Percentiles rank a stretch among this genome's conserved stretches.
Conservation (phyloP, 2,113 vertebrate species). For the Epinephelus moara region DNA sequence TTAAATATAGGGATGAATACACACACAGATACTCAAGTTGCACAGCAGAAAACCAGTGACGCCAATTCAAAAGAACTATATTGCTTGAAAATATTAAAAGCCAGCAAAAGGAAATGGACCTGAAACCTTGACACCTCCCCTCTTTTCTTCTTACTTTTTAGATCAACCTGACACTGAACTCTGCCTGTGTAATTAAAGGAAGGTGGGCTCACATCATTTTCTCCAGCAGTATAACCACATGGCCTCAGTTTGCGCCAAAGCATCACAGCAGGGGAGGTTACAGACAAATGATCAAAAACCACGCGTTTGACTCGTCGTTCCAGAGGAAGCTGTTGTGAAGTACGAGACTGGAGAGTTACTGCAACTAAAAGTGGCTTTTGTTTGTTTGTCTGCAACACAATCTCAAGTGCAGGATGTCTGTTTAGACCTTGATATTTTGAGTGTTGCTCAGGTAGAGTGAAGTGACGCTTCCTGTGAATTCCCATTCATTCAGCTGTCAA, state of each 20-base stretch:
- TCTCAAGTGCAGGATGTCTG: slow-evolving; percentile 13
- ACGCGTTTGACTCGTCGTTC: not conserved
- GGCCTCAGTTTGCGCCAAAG: not conserved
- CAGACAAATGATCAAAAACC: slow-evolving; percentile 22
- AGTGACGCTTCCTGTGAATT: slow-evolving; percentile 34
- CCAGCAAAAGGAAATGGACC: not conserved
- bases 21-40: not conserved
- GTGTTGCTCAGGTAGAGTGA: slow-evolving; percentile 34
- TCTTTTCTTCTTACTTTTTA: not conserved
- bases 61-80: not conserved
- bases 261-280: slow-evolving; percentile 7
- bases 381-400: slow-evolving; percentile 17
- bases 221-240: not conserved
- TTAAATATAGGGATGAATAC: not conserved
- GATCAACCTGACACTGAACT: slow-evolving; percentile 3
- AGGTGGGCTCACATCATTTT: slow-evolving; percentile 18
- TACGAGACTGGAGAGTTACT: slow-evolving; percentile 26
- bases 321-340: slow-evolving; percentile 10
- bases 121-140: not conserved
- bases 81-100: slow-evolving; percentile 7
- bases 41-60: not conserved
- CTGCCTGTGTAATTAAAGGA: slow-evolving; percentile 25
- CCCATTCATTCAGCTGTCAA: slow-evolving; percentile 46
- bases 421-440: slow-evolving; percentile 18
- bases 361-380: slow-evolving; percentile 28